Evolutionary conservation across 2,888 invertebrate species (phyloP).

Genomic region (Agonopterix heracliana): DNA sequence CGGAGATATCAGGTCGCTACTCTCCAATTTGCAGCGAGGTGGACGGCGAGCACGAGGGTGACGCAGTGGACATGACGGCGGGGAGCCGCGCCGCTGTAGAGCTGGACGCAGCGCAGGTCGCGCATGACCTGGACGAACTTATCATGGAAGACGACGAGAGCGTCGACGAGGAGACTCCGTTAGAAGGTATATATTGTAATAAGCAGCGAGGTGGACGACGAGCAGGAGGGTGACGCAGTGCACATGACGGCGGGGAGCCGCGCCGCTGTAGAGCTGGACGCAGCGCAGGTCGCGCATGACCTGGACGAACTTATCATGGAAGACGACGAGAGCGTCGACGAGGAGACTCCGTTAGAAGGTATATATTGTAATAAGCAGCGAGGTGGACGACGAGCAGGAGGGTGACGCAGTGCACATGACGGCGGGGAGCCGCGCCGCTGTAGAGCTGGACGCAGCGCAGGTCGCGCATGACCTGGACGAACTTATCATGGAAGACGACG

Average conservation of each 20-base stretch:
- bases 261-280: conserved; percentile 31
- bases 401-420: conserved; percentile 10
- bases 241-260: conserved; percentile 34
- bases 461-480: conserved; percentile 59
- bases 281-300: conserved; percentile 53
- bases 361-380: conserved; percentile 65
- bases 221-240: conserved; percentile 7
- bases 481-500: conserved; percentile 60
- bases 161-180: conserved; percentile 38
- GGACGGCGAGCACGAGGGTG: conserved; percentile 19
- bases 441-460: conserved; percentile 45
- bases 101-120: conserved; percentile 48
- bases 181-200: conserved; percentile 42
- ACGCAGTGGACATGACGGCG: conserved; percentile 29
- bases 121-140: conserved; percentile 59
- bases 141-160: conserved; percentile 61
- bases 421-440: conserved; percentile 35
- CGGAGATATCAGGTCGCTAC: conserved; percentile 76
- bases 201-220: conserved; percentile 63
- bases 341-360: conserved; percentile 43
- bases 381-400: conserved; percentile 29
- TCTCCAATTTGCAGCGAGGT: conserved; percentile 80
- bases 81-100: conserved; percentile 26
- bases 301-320: conserved; percentile 63
- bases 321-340: conserved; percentile 54